phyloP scores from a whole-genome alignment of 1,140 invertebrate species.

The Schlechtendalia chinensis region DNA sequence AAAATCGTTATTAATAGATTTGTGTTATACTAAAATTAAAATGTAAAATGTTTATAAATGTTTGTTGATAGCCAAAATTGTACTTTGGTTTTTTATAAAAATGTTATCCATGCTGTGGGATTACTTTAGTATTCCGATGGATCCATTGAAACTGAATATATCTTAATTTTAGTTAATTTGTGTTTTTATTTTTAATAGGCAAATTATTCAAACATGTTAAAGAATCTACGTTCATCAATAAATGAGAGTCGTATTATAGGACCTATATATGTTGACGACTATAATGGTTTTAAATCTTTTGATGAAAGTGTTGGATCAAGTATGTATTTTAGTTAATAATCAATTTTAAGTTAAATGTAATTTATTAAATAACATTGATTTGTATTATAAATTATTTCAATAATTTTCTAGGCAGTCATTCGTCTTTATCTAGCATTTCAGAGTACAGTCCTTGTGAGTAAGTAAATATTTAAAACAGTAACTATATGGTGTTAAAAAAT shows the following conservation, averaged over 20 bases:
- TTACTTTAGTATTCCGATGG: too few species aligned
- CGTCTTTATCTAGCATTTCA: not conserved
- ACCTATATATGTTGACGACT: not conserved
- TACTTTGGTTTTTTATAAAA: too few species aligned
- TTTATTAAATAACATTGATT: not conserved
- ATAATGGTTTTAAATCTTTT: not conserved
- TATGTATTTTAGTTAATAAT: not conserved
- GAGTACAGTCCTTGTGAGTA: not conserved
- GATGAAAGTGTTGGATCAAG: constrained; percentile 1
- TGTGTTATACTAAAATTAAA: too few species aligned
- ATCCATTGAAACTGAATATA: too few species aligned
- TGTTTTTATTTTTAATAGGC: constrained; percentile 10
- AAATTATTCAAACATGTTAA: constrained; percentile 6
- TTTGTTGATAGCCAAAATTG: too few species aligned
- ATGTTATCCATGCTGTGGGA: too few species aligned
- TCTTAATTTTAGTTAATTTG: not conserved
- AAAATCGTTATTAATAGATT: too few species aligned
- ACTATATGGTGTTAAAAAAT: not conserved
- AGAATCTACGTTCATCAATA: constrained; percentile 17
- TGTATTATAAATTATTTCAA: not conserved
- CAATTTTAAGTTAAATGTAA: not conserved
- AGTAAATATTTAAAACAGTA: not conserved
- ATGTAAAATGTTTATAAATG: too few species aligned
- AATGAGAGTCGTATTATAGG: not conserved
- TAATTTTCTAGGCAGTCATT: not conserved